Base-by-base conservation (phyloP, 2,888 invertebrate species). In the Cantharis lateralis region DNA sequence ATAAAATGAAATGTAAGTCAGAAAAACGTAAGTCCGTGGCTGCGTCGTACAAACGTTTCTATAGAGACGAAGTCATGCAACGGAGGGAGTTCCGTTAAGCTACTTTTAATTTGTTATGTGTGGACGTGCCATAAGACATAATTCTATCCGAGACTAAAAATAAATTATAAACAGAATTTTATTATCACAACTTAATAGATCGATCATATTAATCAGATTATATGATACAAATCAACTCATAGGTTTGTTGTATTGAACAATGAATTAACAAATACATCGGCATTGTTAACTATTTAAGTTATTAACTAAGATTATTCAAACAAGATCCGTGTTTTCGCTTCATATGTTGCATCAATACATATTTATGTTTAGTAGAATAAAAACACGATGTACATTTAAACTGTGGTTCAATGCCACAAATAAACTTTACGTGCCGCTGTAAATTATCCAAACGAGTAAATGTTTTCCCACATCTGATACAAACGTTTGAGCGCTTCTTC, bases 391-490 rank as follows among this genome's bases (percentile, higher is more conserved):
- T 28, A 24, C 81, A 82, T 26, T 71, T 70, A 28, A 80, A 79
- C 20, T 74, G 79, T 11, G 80, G 80, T 10, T 84, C 84, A 7
- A 84, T 84, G 4, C 86, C 86, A 77, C 87, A 87, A 74, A 86
- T 86, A 76, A 83, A 87, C 74, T 84, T 85, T 20, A 86, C 81
- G 80, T 87, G 87, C 18, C 86, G 79, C 9, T 83, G 82, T 68
- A 87, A 80, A 80, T 86, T 85, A 3, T 85, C 84, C 70, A 84
- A 84, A 64, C 85, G 84, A 74, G 85, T 86, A 80, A 86, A 87
- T 1, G 70, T 70, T 62, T 75, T 80, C 10, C 79, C 73, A 72
- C 82, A 82, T 16, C 78, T 76, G 15, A 20, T 48, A 73, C 82
- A 79, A 70, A 72, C 15, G 26, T 78, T 68, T 32, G 26, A 18